Base-by-base conservation (phyloP, 23 tunicate species). In the Aplidium turbinatum region DNA sequence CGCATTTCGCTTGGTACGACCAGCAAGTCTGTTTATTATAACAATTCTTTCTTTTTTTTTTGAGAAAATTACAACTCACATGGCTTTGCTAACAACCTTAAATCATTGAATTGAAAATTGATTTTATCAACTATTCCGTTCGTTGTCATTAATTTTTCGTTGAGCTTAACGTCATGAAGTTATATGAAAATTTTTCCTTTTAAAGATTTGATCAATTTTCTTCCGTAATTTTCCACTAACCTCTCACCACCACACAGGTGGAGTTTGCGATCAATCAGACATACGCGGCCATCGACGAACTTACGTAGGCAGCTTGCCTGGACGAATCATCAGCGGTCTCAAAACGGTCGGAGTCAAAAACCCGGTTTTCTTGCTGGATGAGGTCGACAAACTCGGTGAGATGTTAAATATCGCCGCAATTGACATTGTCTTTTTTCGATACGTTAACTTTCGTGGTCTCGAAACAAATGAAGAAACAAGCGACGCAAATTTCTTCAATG, bases 251-350 rank as follows among this genome's bases (percentile, higher is more conserved):
- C 51, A 11, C 27, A 19, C 47, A 83, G 89, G 89, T 38, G 89
- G 89, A 20, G 89, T 75, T 19, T 75, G 82, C 56, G 82, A 75
- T 34, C 89, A 75, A 29, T 71, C 81, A 1, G 81, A 70, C 35
- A 83, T 83, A 25, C 57, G 89, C 23, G 89, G 89, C 33, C 81
- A 75, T 54, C 73, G 89, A 11, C 68, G 89, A 20, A 83, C 89
- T 0, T 83, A 83, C 30, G 82, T 83, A 1, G 89, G 89, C 24
- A 67, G 79, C 57, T 75, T 83, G 89, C 78, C 79, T 20, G 89
- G 89, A 18, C 39, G 82, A 25, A 83, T 83, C 7, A 67, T 83
- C 24, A 66, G 62, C 34, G 89, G 82, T 18, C 29, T 83, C 29
- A 83, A 83, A 47, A 67, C 76, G 26, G 81, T 75, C 30, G 82